Percentiles rank a stretch among this genome's conserved stretches.
phyloP scores from a whole-genome alignment of 2,797 vertebrate genomes.

The Yasuhikotakia modesta region DNA sequence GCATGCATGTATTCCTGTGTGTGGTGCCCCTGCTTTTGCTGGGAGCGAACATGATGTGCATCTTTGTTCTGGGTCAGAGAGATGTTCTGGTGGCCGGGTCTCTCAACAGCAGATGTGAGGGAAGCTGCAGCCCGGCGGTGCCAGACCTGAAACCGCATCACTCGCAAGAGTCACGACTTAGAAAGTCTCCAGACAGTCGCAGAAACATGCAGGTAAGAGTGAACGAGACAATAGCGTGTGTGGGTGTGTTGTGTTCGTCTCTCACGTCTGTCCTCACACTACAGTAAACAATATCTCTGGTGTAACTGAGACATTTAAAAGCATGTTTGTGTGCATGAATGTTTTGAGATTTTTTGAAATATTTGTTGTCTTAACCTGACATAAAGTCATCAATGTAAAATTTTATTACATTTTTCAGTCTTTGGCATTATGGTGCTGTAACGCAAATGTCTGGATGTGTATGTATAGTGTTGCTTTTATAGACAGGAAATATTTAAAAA shows the following conservation, averaged over 20 bases:
- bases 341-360: background rate
- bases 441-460: background rate
- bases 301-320: background rate
- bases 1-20: constrained; percentile 31
- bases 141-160: constrained; percentile 55
- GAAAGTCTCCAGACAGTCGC: constrained; percentile 23
- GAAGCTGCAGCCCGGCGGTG: constrained; percentile 46
- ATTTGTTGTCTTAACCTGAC: background rate
- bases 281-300: background rate
- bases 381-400: background rate
- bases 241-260: background rate
- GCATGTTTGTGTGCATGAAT: too few relatives aligned
- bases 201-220: constrained; percentile 46
- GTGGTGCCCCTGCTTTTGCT: constrained; percentile 70
- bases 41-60: constrained; percentile 58
- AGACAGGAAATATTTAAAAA: background rate
- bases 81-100: constrained; percentile 72
- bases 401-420: background rate
- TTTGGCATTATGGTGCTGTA: background rate
- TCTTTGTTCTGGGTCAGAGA: constrained; percentile 61
- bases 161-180: constrained; percentile 10
- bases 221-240: background rate
- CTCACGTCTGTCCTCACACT: background rate
- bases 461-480: background rate
- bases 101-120: constrained; percentile 63